Base-by-base conservation (phyloP, 2,888 invertebrate species). In the Apoda limacodes region DNA sequence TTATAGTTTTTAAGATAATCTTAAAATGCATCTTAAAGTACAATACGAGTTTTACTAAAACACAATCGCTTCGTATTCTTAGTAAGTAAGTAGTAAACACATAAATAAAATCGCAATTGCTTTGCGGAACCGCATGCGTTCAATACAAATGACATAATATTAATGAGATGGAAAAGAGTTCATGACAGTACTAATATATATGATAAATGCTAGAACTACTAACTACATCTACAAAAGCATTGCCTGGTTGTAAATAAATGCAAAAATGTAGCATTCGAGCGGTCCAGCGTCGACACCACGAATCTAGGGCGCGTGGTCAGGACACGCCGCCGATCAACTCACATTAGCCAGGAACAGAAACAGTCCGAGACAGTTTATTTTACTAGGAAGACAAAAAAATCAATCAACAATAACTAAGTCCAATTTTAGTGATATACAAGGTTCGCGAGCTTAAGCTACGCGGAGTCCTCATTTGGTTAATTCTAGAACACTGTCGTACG, bases 281-380 rank as follows among this genome's bases (percentile, higher is more conserved):
- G 59, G 54, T 68, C 66, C 65, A 54, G 55, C 56, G 67, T 56
- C 63, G 65, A 55, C 64, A 62, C 65, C 68, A 67, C 50, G 54
- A 62, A 74, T 67, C 49, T 70, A 64, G 75, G 76, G 69, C 76
- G 72, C 68, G 72, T 74, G 74, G 62, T 54, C 55, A 43, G 60
- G 55, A 48, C 55, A 48, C 64, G 63, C 59, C 52, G 55, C 54
- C 50, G 56, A 50, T 65, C 42, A 66, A 78, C 76, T 76, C 74
- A 78, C 76, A 75, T 78, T 61, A 61, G 66, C 64, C 72, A 66
- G 54, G 17, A 65, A 67, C 66, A 48, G 63, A 63, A 48, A 63
- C 61, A 70, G 58, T 74, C 69, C 71, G 44, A 59, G 51, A 54
- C 37, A 54, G 58, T 65, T 52, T 60, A 56, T 60, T 34, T 59